Evolutionary conservation across 2,113 vertebrate genomes (phyloP), one percentile per base, ranked within the genome.

Genomic region (Cygnus buccinator): DNA sequence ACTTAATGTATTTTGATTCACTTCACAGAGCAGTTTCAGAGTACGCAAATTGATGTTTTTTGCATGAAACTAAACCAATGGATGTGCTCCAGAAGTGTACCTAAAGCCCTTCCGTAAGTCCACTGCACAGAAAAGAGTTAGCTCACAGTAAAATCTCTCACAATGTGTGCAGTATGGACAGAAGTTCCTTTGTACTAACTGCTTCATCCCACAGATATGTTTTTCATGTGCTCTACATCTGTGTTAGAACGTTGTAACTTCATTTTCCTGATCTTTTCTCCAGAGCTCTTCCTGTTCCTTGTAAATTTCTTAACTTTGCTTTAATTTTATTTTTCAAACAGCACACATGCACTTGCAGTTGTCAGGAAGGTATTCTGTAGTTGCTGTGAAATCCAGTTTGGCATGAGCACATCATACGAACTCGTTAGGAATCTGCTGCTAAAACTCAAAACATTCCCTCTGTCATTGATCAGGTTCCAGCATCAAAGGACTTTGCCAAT

Each of bases 341-440:
- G 39, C 48, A 83, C 2, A 6, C 71, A 35, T 1, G 43, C 14
- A 39, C 13, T 28, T 59, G 29, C 28, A 28, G 26, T 31, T 48
- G 29, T n/a, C 81, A 85, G 75, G 57, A 84, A 62, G 17, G 23
- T 78, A 23, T 52, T 77, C 23, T 37, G 6, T 10, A 28, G 12
- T 26, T n/a, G 33, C 33, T 73, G 46, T 62, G 57, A 76, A 75
- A 89, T 41, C 6, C 29, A 77, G 31, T 5, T 26, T 26, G 48
- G n/a, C 16, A 6, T 0, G 0, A 31, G n/a, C 13, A 41, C 10
- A 65, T 57, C 15, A 21, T 4, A 39, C 8, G 17, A 62, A 55
- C 8, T 41, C 59, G 8, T 63, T 71, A 44, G 81, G 93, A 74
- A 43, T 44, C 33, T 16, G 13, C 35, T 63, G 23, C 35, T 77